phyloP scores from a whole-genome alignment of 53 echinoderm and acorn worm genomes.

The Mesocentrotus franciscanus region DNA sequence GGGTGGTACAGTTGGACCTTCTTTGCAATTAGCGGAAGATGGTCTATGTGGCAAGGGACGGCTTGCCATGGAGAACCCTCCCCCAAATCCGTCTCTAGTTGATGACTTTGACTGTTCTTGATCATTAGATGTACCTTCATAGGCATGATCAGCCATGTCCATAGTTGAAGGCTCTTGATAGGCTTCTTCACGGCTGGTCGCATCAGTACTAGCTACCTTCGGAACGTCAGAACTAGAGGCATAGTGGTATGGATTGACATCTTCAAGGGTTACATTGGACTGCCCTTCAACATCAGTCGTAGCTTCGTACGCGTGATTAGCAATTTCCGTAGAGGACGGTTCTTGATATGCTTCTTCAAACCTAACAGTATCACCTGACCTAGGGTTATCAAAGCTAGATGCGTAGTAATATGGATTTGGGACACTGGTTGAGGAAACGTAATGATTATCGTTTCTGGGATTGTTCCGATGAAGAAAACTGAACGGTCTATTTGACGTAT shows the following conservation, averaged over 20 bases:
- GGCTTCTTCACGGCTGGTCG: not conserved
- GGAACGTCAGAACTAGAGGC: not conserved
- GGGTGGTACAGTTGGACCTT: not conserved
- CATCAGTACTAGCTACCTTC: not conserved
- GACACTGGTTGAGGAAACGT: not conserved
- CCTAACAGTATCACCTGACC: not conserved
- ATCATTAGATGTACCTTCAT: not conserved
- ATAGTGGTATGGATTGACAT: not conserved
- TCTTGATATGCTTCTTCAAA: not conserved
- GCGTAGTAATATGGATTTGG: not conserved
- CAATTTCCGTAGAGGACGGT: not conserved
- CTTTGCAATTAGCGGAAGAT: not conserved
- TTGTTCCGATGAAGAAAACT: not conserved
- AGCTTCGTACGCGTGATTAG: not conserved
- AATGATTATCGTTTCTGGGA: not conserved
- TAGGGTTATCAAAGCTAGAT: not conserved
- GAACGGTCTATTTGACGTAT: not conserved
- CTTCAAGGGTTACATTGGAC: not conserved
- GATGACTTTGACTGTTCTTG: not conserved
- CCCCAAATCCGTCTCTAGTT: not conserved
- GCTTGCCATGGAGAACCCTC: not conserved
- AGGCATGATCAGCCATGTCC: not conserved
- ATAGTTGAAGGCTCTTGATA: not conserved
- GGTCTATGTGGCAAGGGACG: slow-evolving; percentile 25
- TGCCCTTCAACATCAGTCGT: not conserved